phyloP scores from a whole-genome alignment of 35 echinoderm and acorn worm species.

The Stichopus chloronotus region DNA sequence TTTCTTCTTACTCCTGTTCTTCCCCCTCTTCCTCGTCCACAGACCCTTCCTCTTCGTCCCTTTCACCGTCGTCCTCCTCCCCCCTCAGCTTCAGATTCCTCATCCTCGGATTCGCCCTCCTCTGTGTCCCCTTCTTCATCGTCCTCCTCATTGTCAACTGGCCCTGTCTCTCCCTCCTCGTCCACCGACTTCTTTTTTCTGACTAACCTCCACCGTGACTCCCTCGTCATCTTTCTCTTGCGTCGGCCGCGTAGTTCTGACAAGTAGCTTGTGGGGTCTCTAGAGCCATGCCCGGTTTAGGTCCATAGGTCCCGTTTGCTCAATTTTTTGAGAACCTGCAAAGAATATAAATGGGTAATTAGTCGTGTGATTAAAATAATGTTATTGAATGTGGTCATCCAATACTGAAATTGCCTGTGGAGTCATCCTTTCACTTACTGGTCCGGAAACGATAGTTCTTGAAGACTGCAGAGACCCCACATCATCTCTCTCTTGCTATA shows the following conservation, averaged over 20 bases:
- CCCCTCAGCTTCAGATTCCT: no score
- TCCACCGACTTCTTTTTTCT: not conserved
- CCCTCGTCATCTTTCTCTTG: not conserved
- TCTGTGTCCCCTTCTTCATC: no score
- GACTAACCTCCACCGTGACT: not conserved
- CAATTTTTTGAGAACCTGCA: not conserved
- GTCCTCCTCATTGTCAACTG: no score
- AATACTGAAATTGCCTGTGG: no score
- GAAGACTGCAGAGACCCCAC: not conserved
- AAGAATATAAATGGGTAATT: not conserved
- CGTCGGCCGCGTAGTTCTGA: not conserved
- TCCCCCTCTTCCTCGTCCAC: no score
- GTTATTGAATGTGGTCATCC: no score
- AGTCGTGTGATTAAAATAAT: not conserved
- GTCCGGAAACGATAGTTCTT: not conserved
- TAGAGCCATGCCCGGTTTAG: not conserved
- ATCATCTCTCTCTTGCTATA: not conserved
- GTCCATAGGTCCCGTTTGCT: not conserved
- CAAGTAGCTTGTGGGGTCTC: not conserved
- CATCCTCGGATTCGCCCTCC: no score
- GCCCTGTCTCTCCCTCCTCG: not conserved
- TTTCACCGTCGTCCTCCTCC: no score
- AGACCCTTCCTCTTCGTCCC: no score
- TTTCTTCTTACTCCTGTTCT: no score
- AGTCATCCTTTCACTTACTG: no score